These are phyloP conservation scores for Alligator mississippiensis DNA, from an alignment of 2,113 vertebrate genomes.

Conservation along the genomic window DNA sequence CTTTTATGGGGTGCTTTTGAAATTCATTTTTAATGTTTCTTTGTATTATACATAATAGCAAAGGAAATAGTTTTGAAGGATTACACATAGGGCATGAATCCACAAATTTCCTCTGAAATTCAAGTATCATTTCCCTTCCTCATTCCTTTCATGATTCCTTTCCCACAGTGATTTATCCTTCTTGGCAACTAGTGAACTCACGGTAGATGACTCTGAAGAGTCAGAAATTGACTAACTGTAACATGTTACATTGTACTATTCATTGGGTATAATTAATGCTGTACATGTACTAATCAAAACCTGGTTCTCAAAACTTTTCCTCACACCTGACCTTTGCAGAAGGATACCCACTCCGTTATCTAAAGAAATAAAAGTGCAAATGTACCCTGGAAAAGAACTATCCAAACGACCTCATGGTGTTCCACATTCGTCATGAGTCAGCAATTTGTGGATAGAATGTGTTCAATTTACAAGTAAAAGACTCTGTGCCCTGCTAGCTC, in stretches of 20 bases:
- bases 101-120: not conserved
- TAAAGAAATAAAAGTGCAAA: not conserved
- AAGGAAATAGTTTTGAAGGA: not conserved
- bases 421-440: not conserved
- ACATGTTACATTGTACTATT: not conserved
- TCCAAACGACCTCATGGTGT: not conserved
- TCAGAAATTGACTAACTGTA: not conserved
- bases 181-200: not conserved
- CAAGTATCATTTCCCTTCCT: not conserved
- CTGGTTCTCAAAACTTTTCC: fast-evolving
- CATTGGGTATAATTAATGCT: not conserved
- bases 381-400: fast-evolving
- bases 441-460: not conserved
- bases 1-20: not conserved
- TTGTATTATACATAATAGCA: not conserved
- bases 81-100: not conserved
- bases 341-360: not conserved
- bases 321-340: not conserved
- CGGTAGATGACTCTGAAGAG: constrained; percentile 29
- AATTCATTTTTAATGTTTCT: not conserved
- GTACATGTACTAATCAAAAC: not conserved
- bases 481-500: not conserved
- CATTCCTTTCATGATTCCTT: constrained; percentile 12
- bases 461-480: not conserved
- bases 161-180: not conserved